Percentiles rank a stretch among this genome's conserved stretches.
Conservation (phyloP, 2,888 invertebrate genomes). For the Eupithecia insigniata region DNA sequence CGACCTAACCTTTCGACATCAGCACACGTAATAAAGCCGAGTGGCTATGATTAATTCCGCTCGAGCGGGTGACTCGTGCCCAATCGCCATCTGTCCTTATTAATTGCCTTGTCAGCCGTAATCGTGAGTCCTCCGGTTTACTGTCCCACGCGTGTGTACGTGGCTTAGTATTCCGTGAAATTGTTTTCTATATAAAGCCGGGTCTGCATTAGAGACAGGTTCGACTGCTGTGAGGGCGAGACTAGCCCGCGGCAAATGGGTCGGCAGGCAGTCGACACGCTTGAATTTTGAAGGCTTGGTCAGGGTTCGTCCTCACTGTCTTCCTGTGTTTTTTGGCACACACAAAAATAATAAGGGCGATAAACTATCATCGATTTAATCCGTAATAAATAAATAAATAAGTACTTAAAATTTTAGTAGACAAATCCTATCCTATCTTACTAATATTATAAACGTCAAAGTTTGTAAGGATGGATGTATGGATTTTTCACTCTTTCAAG, state of each 20-base stretch:
- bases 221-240: background rate
- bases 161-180: slow-evolving; percentile 56
- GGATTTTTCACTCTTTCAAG: too few relatives aligned
- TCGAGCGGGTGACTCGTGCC: slow-evolving; percentile 79
- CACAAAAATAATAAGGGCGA: background rate
- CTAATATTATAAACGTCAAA: too few relatives aligned
- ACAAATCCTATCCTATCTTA: background rate
- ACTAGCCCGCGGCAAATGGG: background rate
- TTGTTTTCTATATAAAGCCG: slow-evolving; percentile 50
- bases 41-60: slow-evolving; percentile 80
- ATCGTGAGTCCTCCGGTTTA: slow-evolving; percentile 74
- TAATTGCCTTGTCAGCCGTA: slow-evolving; percentile 82
- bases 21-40: slow-evolving; percentile 61
- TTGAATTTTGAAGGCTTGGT: background rate
- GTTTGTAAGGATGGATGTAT: too few relatives aligned
- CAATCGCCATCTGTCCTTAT: slow-evolving; percentile 83
- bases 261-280: background rate
- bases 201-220: slow-evolving; percentile 12
- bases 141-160: slow-evolving; percentile 57
- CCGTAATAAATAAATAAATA: too few relatives aligned
- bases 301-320: background rate
- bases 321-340: background rate
- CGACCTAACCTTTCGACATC: slow-evolving; percentile 11
- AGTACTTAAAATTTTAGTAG: background rate
- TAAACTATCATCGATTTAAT: background rate